phyloP scores from a whole-genome alignment of 2,888 invertebrate genomes.

The Phymatocera aterrima region DNA sequence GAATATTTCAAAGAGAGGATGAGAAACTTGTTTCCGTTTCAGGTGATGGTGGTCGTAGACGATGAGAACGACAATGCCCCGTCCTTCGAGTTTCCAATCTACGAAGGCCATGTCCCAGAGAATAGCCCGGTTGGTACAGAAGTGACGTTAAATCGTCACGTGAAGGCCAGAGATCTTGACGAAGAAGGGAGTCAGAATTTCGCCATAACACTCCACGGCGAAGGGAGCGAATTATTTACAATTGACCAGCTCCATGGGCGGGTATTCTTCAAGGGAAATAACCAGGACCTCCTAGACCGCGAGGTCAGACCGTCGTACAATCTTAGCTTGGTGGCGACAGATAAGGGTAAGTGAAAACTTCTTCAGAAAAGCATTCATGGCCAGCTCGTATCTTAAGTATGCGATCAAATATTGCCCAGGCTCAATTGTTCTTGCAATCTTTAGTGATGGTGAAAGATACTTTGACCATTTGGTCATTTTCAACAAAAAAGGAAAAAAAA shows the following conservation, averaged over 20 bases:
- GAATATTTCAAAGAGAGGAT: too few species aligned
- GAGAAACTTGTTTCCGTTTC: constrained; percentile 38
- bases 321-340: constrained; percentile 85
- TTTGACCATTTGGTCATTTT: too few species aligned
- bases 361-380: background rate
- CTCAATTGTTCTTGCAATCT: background rate
- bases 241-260: constrained; percentile 82
- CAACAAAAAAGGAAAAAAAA: too few species aligned
- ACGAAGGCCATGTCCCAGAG: constrained; percentile 88
- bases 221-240: constrained; percentile 85
- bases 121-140: constrained; percentile 84
- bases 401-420: background rate
- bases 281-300: constrained; percentile 80
- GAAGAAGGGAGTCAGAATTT: constrained; percentile 83
- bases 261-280: constrained; percentile 78
- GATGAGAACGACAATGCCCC: constrained; percentile 94
- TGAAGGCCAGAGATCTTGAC: constrained; percentile 86
- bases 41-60: constrained; percentile 85
- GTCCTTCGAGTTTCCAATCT: constrained; percentile 82
- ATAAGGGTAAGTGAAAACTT: constrained; percentile 75
- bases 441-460: too few species aligned
- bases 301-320: constrained; percentile 84
- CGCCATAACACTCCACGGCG: constrained; percentile 83
- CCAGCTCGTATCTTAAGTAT: background rate
- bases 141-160: constrained; percentile 82